phyloP scores from a whole-genome alignment of 2,888 invertebrate species.

The Scaptomyza cyrtandrae region DNA sequence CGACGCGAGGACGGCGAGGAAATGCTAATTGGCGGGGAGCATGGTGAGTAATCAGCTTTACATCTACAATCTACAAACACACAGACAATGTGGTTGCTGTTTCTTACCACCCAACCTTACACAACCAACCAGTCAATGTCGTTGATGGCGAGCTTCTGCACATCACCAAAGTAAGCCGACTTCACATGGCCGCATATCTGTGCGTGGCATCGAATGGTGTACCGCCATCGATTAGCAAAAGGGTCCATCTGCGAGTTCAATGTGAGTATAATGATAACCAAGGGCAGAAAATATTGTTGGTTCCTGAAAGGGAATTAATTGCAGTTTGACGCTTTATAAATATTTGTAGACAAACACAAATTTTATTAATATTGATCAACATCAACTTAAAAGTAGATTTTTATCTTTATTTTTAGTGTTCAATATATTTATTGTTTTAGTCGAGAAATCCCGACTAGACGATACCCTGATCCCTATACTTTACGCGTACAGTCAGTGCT shows the following conservation, averaged over 20 bases:
- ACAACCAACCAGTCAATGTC: constrained; percentile 88
- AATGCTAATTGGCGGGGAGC: constrained; percentile 95
- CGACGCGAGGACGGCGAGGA: constrained; percentile 94
- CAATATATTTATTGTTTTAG: too few species aligned
- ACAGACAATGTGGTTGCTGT: constrained; percentile 13
- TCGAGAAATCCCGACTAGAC: too few species aligned
- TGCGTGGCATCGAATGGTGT: constrained; percentile 97
- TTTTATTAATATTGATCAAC: too few species aligned
- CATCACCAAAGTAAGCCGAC: constrained; percentile 94
- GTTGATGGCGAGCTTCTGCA: constrained; percentile 94
- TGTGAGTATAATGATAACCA: constrained; percentile 87
- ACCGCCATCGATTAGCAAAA: constrained; percentile 94
- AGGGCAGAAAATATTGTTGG: not conserved
- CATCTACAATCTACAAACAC: constrained; percentile 11
- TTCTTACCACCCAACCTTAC: constrained; percentile 9
- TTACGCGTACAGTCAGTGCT: too few species aligned
- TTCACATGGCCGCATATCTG: constrained; percentile 96
- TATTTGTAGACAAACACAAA: too few species aligned
- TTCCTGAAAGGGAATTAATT: too few species aligned
- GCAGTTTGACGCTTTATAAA: too few species aligned
- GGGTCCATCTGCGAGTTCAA: constrained; percentile 92
- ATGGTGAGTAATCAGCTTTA: constrained; percentile 86
- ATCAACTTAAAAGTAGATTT: too few species aligned
- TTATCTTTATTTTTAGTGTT: too few species aligned
- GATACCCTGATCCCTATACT: too few species aligned